These are phyloP conservation scores for Chrosomus eos DNA, from an alignment of 2,797 vertebrate genomes.

Conservation along the genomic window DNA sequence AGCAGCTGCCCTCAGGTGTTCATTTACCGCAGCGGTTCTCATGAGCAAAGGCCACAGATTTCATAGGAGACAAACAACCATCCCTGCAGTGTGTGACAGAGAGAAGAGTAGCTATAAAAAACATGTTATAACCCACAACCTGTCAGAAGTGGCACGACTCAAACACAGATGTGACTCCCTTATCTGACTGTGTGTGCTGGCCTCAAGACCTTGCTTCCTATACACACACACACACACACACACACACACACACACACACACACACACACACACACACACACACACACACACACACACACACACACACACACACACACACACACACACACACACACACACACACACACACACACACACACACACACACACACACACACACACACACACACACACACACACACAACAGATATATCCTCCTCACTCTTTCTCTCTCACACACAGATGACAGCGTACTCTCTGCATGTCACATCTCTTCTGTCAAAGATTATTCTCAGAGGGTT, in stretches of 20 bases:
- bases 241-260: neutral
- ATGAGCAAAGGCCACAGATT: neutral
- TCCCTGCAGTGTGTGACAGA: constrained; percentile 10
- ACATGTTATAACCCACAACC: constrained; percentile 13
- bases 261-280: neutral
- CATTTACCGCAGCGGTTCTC: neutral
- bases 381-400: too few relatives aligned
- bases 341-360: neutral
- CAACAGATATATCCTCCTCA: neutral
- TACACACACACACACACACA: neutral
- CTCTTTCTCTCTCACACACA: neutral
- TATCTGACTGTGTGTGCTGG: constrained; percentile 8
- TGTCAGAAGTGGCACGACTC: constrained; percentile 22
- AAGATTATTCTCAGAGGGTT: constrained; percentile 12
- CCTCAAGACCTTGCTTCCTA: neutral
- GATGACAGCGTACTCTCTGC: neutral
- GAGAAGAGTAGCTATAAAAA: constrained; percentile 21
- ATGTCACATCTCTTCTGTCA: neutral
- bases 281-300: neutral
- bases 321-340: neutral
- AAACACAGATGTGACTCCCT: constrained; percentile 26
- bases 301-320: neutral
- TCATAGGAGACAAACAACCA: constrained; percentile 1
- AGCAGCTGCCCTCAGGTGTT: constrained; percentile 13
- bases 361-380: too few relatives aligned